These are phyloP conservation scores for Clepsis dumicolana DNA, from an alignment of 2,888 invertebrate genomes.

Conservation along the genomic window DNA sequence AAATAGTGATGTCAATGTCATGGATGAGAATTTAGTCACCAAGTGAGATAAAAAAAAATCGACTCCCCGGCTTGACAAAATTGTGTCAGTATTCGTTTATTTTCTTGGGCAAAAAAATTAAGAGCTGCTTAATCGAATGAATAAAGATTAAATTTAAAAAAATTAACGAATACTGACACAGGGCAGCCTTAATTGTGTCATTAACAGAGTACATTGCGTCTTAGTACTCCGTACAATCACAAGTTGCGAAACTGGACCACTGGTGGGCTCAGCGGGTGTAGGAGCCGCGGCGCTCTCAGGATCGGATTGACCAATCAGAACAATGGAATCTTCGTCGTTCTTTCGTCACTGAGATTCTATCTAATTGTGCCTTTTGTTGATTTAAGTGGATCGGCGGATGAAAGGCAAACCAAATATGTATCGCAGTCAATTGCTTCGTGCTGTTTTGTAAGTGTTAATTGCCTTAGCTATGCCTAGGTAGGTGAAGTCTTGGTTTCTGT, in stretches of 20 bases:
- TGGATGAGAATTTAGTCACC: too few species aligned
- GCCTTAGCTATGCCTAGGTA: too few species aligned
- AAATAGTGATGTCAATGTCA: too few species aligned
- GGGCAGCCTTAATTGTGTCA: not conserved
- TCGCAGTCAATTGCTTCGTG: not conserved
- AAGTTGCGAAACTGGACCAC: slow-evolving; percentile 12
- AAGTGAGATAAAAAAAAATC: too few species aligned
- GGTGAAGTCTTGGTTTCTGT: too few species aligned
- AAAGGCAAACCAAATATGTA: slow-evolving; percentile 27
- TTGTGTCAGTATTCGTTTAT: too few species aligned
- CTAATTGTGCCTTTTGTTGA: slow-evolving; percentile 41
- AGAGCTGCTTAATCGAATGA: too few species aligned
- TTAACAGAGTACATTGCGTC: not conserved
- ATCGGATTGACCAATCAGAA: slow-evolving; percentile 35
- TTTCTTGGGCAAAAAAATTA: too few species aligned
- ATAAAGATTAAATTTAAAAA: too few species aligned
- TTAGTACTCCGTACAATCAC: slow-evolving; percentile 10
- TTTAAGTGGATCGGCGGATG: slow-evolving; percentile 34
- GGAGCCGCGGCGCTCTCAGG: slow-evolving; percentile 13
- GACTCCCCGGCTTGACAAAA: too few species aligned
- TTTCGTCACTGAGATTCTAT: slow-evolving; percentile 22
- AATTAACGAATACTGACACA: not conserved
- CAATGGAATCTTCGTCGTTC: slow-evolving; percentile 26
- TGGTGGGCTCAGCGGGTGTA: slow-evolving; percentile 16
- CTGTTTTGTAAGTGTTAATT: too few species aligned